Percentiles rank a stretch among this genome's conserved stretches.
These are phyloP conservation scores for Vulpes ferrilata DNA, from an alignment of 2,113 vertebrate species.

Conservation along the genomic window DNA sequence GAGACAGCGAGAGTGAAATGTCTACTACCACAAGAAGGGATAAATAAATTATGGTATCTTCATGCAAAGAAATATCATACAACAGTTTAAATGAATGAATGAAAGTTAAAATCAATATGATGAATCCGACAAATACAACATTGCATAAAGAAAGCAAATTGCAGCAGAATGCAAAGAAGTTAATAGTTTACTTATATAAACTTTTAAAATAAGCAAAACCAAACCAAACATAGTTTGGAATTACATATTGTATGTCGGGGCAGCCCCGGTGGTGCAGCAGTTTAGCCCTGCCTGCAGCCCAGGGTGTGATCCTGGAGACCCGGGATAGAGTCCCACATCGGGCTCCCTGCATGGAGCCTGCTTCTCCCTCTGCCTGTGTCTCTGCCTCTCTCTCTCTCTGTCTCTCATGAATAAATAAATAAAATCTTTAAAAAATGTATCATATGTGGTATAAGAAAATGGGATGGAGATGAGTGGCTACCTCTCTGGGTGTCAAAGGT, in stretches of 20 bases:
- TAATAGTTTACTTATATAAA: neutral
- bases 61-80: neutral
- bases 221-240: neutral
- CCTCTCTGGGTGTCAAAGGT: neutral
- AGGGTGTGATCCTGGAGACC: too few relatives aligned
- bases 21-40: neutral
- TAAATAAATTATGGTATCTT: neutral
- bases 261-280: too few relatives aligned
- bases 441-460: neutral
- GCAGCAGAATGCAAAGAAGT: constrained; percentile 21
- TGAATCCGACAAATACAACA: neutral
- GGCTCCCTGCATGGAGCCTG: too few relatives aligned
- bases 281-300: too few relatives aligned
- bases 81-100: neutral
- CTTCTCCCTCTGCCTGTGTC: too few relatives aligned
- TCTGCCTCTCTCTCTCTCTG: too few relatives aligned
- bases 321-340: too few relatives aligned
- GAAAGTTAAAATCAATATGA: neutral
- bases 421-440: neutral
- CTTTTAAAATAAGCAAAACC: neutral
- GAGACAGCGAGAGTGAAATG: neutral
- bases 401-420: too few relatives aligned
- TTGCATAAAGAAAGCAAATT: neutral
- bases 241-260: neutral
- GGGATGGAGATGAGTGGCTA: neutral